Base-by-base conservation (phyloP, 2,888 invertebrate species). In the Leptopilina syphax region DNA sequence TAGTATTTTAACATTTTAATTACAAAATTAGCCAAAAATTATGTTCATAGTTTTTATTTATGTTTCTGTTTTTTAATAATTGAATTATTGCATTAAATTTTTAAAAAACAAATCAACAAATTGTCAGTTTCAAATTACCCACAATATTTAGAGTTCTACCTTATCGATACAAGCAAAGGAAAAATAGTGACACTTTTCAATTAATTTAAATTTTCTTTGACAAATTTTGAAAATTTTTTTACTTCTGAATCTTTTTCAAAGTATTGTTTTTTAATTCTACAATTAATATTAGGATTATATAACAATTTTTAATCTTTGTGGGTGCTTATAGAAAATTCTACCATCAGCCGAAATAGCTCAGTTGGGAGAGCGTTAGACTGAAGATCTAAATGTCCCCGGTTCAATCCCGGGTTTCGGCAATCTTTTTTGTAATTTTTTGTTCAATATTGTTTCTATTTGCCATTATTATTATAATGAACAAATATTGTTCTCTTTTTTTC, bases 341-440 rank as follows among this genome's bases (percentile, higher is more conserved):
- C 0, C 34, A 73, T 34, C 67, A 66, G 81, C 83, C 83, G 83
- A 83, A 83, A 83, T 83, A 83, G 82, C 82, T 82, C 82, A 82
- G 82, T 80, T 82, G 82, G 82, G 82, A 82, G 82, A 82, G 82
- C 82, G 82, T 82, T 82, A 82, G 82, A 82, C 82, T 82, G 82
- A 82, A 82, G 82, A 82, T 82, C 82, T 82, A 82, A 82, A 82
- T 76, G 82, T 82, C 82, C 80, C 82, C 80, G 82, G 82, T 82
- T 82, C 82, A 79, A 82, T 82, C 80, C 82, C 82, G 82, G 68
- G 73, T 81, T 82, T 82, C 81, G 82, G 81, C 82, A 82, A 65
- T 9, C 10, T 63, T 68, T 57, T 66, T 80, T 79, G 7, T 10
- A 70, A 3, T 67, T 50, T 76, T 77, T 65, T 70, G 47, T 8